Evolutionary conservation across 1,140 invertebrate genomes (phyloP).

Genomic region (Heliconius eleuchia): DNA sequence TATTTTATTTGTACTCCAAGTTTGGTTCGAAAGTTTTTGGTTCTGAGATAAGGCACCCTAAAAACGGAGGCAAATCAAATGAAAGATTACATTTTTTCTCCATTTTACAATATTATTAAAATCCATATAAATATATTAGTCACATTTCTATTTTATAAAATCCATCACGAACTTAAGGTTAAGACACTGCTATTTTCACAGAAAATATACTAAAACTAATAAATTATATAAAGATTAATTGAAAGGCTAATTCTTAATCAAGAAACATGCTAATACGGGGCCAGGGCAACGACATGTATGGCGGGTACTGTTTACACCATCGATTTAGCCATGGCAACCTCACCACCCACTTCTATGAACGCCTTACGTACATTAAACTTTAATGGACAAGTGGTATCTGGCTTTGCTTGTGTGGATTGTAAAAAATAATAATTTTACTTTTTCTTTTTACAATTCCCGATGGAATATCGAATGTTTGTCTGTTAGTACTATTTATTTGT

Average conservation of each 20-base stretch:
- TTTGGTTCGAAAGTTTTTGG: no score
- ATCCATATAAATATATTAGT: background rate
- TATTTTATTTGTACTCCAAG: no score
- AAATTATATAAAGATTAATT: conserved; percentile 10
- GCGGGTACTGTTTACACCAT: conserved; percentile 13
- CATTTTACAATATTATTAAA: no score
- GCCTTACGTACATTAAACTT: background rate
- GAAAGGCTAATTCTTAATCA: conserved; percentile 19
- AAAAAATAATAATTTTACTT: no score
- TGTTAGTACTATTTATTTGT: no score
- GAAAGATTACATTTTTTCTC: no score
- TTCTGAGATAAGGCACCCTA: no score
- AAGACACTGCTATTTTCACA: background rate
- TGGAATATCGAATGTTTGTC: no score
- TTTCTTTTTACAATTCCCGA: no score
- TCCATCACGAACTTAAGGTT: background rate
- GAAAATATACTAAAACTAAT: background rate
- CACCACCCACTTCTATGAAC: background rate
- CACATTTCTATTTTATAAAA: background rate
- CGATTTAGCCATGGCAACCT: conserved; percentile 27
- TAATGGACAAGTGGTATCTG: no score
- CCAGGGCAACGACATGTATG: conserved; percentile 19
- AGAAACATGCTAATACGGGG: conserved; percentile 19
- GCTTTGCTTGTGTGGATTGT: no score
- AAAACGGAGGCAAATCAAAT: no score